These are phyloP conservation scores for Gambusia yucatana DNA, from an alignment of 2,797 vertebrate species.

Conservation along the genomic window DNA sequence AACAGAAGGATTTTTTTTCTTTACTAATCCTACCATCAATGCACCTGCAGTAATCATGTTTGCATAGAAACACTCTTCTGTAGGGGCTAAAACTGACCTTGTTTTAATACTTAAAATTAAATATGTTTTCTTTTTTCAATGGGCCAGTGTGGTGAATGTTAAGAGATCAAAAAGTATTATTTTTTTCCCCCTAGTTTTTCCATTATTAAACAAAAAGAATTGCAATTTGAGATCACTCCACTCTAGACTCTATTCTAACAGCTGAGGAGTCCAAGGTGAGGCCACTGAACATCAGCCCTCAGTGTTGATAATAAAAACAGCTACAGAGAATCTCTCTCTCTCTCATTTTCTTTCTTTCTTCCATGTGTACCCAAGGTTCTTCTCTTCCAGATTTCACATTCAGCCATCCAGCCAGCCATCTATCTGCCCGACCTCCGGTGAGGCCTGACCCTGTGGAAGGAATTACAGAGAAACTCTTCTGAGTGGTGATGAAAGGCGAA, in stretches of 20 bases:
- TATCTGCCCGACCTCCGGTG: constrained; percentile 45
- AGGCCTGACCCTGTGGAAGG: constrained; percentile 52
- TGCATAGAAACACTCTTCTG: neutral
- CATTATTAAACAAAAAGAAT: neutral
- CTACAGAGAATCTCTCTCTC: neutral
- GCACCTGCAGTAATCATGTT: neutral
- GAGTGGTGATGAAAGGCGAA: constrained; percentile 56
- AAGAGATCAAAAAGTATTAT: neutral
- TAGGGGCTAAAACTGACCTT: neutral
- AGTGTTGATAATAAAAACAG: constrained; percentile 23
- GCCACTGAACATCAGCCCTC: constrained; percentile 14
- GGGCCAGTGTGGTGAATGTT: neutral
- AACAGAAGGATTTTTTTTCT: neutral
- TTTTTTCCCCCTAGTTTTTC: neutral
- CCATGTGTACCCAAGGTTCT: constrained; percentile 18
- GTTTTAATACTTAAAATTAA: neutral
- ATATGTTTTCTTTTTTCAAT: no score
- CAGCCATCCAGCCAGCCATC: constrained; percentile 37
- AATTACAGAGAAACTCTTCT: constrained; percentile 41
- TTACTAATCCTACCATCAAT: neutral
- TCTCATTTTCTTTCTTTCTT: neutral
- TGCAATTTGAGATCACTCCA: neutral
- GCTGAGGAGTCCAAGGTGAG: constrained; percentile 19
- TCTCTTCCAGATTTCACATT: constrained; percentile 29
- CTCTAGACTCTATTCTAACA: constrained; percentile 7